A percentile compares a stretch with the other conserved stretches of the same genome.
Evolutionary conservation across 2,888 invertebrate genomes (phyloP).

Genomic region (Chloromyia formosa): DNA sequence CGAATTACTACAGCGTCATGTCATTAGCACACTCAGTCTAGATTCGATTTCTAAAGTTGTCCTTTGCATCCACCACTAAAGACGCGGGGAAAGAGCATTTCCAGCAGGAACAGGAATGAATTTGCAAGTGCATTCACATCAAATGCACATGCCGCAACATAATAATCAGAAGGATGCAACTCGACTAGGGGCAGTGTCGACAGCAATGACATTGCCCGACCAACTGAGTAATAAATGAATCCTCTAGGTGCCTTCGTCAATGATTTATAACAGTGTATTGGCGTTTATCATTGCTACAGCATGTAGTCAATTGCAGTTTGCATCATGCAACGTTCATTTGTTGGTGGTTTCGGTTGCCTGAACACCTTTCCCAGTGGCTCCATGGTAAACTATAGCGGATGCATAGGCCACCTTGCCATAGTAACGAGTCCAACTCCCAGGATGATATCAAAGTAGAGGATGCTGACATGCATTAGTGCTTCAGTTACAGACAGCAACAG

Average conservation of each 20-base stretch:
- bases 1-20: conserved; percentile 13
- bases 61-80: not conserved
- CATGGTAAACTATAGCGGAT: not conserved
- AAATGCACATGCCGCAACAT: not conserved
- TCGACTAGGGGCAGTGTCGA: not conserved
- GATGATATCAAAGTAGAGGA: not conserved
- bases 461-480: not conserved
- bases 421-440: conserved; percentile 11
- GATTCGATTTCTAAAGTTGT: conserved; percentile 25
- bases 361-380: not conserved
- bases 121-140: not conserved
- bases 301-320: conserved; percentile 29
- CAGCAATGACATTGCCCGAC: conserved; percentile 5
- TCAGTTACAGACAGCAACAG: not conserved
- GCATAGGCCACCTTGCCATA: conserved; percentile 1
- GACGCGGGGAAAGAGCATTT: not conserved
- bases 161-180: not conserved
- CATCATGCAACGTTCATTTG: conserved; percentile 16
- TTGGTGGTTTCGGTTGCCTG: not conserved
- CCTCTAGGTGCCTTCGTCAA: conserved; percentile 17
- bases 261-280: conserved; percentile 36
- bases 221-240: conserved; percentile 28
- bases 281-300: conserved; percentile 18
- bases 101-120: not conserved
- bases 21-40: conserved; percentile 30